Conservation (phyloP, 2,888 invertebrate genomes). For the Lacanobia oleracea region DNA sequence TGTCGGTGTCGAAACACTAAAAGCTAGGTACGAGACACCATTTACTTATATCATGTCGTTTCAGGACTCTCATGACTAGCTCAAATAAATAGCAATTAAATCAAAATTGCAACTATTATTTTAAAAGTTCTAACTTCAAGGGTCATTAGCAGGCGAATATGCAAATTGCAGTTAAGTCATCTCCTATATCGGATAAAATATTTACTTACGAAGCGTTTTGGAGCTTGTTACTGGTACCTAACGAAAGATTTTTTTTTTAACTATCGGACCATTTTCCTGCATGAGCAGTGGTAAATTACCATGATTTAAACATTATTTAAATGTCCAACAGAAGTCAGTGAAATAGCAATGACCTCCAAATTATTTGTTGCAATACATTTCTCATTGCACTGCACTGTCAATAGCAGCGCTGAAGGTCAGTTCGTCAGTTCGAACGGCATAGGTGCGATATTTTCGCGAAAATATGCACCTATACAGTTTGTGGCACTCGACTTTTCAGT, state of each 20-base stretch:
- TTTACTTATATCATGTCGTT: slow-evolving; percentile 3
- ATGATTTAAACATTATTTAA: slow-evolving; percentile 14
- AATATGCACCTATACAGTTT: slow-evolving; percentile 5
- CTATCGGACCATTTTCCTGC: background rate
- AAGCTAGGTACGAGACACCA: background rate
- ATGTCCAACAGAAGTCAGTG: slow-evolving; percentile 31
- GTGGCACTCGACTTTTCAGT: slow-evolving; percentile 38
- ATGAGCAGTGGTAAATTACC: slow-evolving; percentile 27
- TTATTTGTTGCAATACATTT: slow-evolving; percentile 55
- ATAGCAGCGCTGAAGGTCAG: slow-evolving; percentile 21
- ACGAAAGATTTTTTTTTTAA: background rate
- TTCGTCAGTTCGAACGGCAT: slow-evolving; percentile 22
- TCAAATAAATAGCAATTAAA: background rate
- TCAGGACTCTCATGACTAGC: slow-evolving; percentile 1
- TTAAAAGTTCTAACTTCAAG: too few species aligned
- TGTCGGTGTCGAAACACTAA: slow-evolving; percentile 13
- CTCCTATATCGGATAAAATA: background rate
- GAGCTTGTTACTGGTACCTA: background rate
- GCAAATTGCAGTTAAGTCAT: background rate
- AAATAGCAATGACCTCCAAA: slow-evolving; percentile 45
- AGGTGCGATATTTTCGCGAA: slow-evolving; percentile 15
- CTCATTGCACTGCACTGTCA: slow-evolving; percentile 22
- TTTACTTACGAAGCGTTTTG: background rate
- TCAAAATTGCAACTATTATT: slow-evolving; percentile 22
- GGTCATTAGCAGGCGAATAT: slow-evolving; percentile 4